Evolutionary conservation across 1,140 invertebrate genomes (phyloP).

Genomic region (Eupristina koningsbergeri): DNA sequence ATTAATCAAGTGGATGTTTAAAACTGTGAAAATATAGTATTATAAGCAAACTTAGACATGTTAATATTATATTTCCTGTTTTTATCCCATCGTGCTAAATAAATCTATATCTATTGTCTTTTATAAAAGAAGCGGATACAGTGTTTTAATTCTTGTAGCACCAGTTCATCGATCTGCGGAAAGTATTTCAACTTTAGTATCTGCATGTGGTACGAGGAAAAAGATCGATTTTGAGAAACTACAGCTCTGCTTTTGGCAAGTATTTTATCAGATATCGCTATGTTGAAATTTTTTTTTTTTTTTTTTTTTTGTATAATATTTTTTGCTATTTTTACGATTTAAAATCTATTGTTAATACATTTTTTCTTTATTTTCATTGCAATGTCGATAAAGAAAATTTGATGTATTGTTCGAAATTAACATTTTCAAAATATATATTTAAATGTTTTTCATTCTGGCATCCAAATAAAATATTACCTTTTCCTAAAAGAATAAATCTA

Average conservation of each 20-base stretch:
- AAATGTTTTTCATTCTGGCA: background rate
- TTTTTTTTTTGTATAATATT: background rate
- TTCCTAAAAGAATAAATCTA: background rate
- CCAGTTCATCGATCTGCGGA: constrained; percentile 36
- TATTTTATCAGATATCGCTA: background rate
- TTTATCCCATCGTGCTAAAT: background rate
- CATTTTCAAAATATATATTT: background rate
- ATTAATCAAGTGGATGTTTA: background rate
- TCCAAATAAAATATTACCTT: background rate
- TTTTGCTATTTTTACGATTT: background rate
- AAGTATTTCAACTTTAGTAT: background rate
- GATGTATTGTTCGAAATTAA: background rate
- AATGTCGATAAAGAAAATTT: background rate
- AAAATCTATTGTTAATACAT: no score
- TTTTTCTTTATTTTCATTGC: background rate
- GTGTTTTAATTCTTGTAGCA: background rate
- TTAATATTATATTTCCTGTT: background rate
- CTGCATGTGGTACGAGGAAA: background rate
- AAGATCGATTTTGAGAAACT: constrained; percentile 14
- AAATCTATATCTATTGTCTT: background rate
- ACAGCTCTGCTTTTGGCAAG: constrained; percentile 11
- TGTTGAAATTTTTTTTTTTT: constrained; percentile 14
- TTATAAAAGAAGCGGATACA: background rate
- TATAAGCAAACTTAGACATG: background rate
- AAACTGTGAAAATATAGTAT: background rate